Conservation (phyloP, 2,797 vertebrate species). For the Ctenopoma multispine region DNA sequence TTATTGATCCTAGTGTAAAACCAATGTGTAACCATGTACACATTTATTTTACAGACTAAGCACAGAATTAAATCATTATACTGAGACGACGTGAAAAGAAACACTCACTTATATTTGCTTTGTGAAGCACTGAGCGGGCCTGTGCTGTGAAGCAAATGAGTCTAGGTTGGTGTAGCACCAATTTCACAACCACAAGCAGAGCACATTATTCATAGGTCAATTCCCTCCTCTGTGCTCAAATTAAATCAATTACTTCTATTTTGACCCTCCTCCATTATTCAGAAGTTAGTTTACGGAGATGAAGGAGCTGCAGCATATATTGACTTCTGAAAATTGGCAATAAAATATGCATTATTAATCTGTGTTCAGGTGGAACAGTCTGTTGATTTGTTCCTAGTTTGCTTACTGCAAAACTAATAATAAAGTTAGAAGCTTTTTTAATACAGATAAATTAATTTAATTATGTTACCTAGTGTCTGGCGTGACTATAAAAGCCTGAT, state of each 20-base stretch:
- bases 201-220: conserved; percentile 70
- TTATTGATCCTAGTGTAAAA: conserved; percentile 12
- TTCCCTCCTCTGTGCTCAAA: conserved; percentile 51
- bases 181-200: conserved; percentile 53
- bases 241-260: conserved; percentile 66
- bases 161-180: conserved; percentile 49
- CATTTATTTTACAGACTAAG: background rate
- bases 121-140: conserved; percentile 20
- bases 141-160: conserved; percentile 53
- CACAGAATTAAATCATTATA: background rate
- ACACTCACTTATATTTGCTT: conserved; percentile 33
- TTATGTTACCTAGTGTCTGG: background rate
- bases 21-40: background rate
- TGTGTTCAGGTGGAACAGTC: background rate
- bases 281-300: conserved; percentile 22
- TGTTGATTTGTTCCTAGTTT: background rate
- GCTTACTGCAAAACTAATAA: background rate
- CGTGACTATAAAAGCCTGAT: background rate
- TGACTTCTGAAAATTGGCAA: conserved; percentile 10
- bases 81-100: conserved; percentile 1
- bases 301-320: conserved; percentile 27
- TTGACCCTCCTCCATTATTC: conserved; percentile 50
- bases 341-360: conserved; percentile 12
- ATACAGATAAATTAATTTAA: background rate
- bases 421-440: background rate